phyloP scores from a whole-genome alignment of 2,797 vertebrate species.

The Mus spretus region DNA sequence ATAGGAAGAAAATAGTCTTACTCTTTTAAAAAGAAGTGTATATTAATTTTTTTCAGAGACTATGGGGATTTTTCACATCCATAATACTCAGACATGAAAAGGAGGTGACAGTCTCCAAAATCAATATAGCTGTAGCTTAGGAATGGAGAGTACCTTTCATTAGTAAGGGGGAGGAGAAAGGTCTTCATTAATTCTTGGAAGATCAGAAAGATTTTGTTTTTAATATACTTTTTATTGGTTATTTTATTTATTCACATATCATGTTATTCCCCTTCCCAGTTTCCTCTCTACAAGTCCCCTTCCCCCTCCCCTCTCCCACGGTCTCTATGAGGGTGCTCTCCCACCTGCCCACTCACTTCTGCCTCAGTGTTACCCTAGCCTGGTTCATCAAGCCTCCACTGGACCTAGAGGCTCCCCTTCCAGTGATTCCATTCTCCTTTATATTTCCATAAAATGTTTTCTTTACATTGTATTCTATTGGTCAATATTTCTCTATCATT shows the following conservation, averaged over 20 bases:
- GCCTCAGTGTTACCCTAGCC: too few species aligned
- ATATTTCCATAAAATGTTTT: background rate
- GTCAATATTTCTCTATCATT: background rate
- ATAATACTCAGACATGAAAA: background rate
- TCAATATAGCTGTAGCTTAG: background rate
- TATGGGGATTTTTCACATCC: background rate
- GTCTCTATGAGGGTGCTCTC: too few species aligned
- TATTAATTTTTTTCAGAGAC: too few species aligned
- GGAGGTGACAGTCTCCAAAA: background rate
- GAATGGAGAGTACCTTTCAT: background rate
- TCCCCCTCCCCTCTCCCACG: too few species aligned
- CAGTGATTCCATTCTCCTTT: background rate
- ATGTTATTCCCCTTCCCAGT: too few species aligned
- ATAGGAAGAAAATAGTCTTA: background rate
- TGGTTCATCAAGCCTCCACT: too few species aligned
- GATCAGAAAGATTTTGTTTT: background rate
- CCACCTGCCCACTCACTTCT: too few species aligned
- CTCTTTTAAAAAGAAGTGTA: background rate
- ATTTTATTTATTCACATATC: too few species aligned
- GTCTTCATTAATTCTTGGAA: slow-evolving; percentile 9
- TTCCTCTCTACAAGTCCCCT: too few species aligned
- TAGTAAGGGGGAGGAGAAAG: background rate
- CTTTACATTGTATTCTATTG: slow-evolving; percentile 18
- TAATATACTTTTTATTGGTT: background rate
- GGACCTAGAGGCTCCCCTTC: too few species aligned